Evolutionary conservation across 2,888 invertebrate genomes (phyloP), one percentile per base, ranked within the genome.

Genomic region (Cheilosia vulpina): DNA sequence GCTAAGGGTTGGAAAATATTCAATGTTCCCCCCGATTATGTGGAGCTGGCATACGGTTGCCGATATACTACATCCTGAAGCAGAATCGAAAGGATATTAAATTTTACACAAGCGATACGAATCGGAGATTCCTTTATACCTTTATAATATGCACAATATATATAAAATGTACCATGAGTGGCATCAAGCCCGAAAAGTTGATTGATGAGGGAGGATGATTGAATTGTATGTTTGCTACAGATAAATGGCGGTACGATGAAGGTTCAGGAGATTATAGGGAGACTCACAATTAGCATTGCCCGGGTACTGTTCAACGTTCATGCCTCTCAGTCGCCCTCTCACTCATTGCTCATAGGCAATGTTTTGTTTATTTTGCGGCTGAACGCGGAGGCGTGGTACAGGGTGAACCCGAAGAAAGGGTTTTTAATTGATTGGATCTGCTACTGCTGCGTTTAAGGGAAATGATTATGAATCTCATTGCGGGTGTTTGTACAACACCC

Each of bases 81-180:
- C 60, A 41, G 66, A 71, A 53, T 65, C 63, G 47, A 60, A 62
- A 85, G 84, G 84, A 85, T 85, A 85, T 85, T 85, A 80, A 80
- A 85, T 85, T 84, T 76, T 80, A 80, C 71, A 85, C 76, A 85
- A 72, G 65, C 80, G 75, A 85, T 80, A 80, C 50, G 75, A 79
- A 84, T 71, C 79, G 84, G 84, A 75, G 84, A 84, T 79, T 65
- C 65, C 58, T 21, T 24, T 17, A 31, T 31, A 13, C 50, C n/a
- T 58, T 3, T n/a, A n/a, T n/a, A n/a, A n/a, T n/a, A n/a, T n/a
- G n/a, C n/a, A n/a, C n/a, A n/a, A n/a, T 11, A 3, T 38, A 4
- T 38, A 4, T 13, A 13, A 13, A 38, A 38, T 38, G 38, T 38
- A 13, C 13, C 38, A 11, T 31, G 31, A 9, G 31, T 38, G 13